These are phyloP conservation scores for Spodoptera litura DNA, from an alignment of 1,140 invertebrate genomes.

Conservation along the genomic window DNA sequence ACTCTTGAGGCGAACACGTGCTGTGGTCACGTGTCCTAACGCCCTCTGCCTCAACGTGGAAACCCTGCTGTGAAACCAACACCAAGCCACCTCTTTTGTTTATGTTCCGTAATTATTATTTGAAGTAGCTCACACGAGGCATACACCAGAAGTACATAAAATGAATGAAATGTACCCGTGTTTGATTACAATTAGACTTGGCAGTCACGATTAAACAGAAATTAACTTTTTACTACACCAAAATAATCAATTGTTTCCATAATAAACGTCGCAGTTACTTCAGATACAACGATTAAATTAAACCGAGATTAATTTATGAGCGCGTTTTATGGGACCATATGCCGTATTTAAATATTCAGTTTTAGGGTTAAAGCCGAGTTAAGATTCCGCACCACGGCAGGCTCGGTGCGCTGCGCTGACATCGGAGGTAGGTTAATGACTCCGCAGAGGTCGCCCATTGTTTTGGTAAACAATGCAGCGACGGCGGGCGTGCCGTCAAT, in stretches of 20 bases:
- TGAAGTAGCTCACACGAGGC: neutral
- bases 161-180: constrained; percentile 11
- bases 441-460: constrained; percentile 81
- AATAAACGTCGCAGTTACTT: constrained; percentile 22
- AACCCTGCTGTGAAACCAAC: constrained; percentile 23
- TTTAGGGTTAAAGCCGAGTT: constrained; percentile 43
- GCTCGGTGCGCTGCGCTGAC: constrained; percentile 58
- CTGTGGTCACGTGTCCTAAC: constrained; percentile 6
- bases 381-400: constrained; percentile 61
- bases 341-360: constrained; percentile 45
- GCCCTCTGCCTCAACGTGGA: constrained; percentile 21
- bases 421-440: constrained; percentile 82
- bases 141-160: neutral
- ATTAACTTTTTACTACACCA: constrained; percentile 18
- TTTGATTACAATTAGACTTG: constrained; percentile 11
- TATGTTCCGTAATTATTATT: constrained; percentile 8
- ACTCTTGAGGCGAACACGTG: constrained; percentile 26
- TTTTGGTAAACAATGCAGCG: constrained; percentile 82
- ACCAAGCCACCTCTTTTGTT: neutral
- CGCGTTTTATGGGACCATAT: constrained; percentile 10
- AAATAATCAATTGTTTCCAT: constrained; percentile 25
- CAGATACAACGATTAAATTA: constrained; percentile 13
- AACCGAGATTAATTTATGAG: constrained; percentile 19
- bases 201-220: constrained; percentile 5
- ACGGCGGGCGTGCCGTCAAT: constrained; percentile 70